A percentile compares a stretch with the other conserved stretches of the same genome.
Evolutionary conservation across 2,888 invertebrate species (phyloP).

Genomic region (Leptinotarsa peninsularis): DNA sequence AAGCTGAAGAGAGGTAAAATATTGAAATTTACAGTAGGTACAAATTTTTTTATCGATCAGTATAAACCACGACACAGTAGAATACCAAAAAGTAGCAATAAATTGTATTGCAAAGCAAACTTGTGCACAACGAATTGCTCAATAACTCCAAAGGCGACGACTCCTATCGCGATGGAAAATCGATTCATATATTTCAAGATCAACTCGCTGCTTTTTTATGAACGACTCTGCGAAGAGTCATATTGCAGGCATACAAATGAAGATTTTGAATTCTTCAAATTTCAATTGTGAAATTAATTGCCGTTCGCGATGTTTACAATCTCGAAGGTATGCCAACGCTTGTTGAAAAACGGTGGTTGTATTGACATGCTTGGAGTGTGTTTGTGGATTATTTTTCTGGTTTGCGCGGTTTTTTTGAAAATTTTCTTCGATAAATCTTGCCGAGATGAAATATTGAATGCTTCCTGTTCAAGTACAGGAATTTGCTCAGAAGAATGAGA

Average conservation of each 20-base stretch:
- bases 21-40: too few species aligned
- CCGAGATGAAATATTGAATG: neutral
- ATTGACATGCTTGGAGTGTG: neutral
- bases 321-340: neutral
- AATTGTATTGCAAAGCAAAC: too few species aligned
- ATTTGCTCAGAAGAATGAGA: too few species aligned
- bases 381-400: neutral
- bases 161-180: neutral
- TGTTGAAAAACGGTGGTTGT: conserved; percentile 1
- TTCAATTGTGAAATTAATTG: conserved; percentile 2
- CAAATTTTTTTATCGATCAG: too few species aligned
- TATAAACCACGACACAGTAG: too few species aligned
- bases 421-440: conserved; percentile 1
- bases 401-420: neutral
- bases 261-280: conserved; percentile 15
- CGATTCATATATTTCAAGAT: conserved; percentile 16
- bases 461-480: too few species aligned
- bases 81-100: too few species aligned
- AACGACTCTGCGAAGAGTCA: neutral
- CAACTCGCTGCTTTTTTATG: neutral
- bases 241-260: conserved; percentile 17
- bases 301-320: conserved; percentile 2
- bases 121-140: neutral
- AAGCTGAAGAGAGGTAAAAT: too few species aligned
- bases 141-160: neutral